Percentiles rank a stretch among this genome's conserved stretches.
phyloP scores from a whole-genome alignment of 2,888 invertebrate genomes.

The Lithophane ornitopus region DNA sequence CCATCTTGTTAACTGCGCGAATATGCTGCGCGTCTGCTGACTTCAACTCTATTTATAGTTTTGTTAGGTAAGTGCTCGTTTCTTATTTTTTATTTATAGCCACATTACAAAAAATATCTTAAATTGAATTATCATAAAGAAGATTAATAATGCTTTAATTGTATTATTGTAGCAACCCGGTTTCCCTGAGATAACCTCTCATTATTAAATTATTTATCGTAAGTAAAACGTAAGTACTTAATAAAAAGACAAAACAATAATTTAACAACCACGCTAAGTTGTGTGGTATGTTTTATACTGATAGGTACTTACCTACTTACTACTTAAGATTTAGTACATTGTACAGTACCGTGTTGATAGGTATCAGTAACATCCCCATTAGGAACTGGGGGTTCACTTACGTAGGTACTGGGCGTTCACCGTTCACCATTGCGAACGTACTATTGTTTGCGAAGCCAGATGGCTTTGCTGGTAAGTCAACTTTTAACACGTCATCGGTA shows the following conservation, averaged over 20 bases:
- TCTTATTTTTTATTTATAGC: background rate
- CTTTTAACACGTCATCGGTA: background rate
- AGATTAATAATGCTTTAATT: background rate
- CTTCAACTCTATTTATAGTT: constrained; percentile 42
- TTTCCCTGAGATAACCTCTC: constrained; percentile 2
- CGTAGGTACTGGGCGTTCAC: background rate
- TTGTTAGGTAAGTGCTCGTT: constrained; percentile 43
- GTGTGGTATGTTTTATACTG: background rate
- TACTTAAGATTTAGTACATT: background rate
- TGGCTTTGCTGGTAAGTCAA: background rate
- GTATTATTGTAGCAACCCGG: background rate
- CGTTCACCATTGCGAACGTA: background rate
- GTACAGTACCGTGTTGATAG: background rate
- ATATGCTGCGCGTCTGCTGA: constrained; percentile 35
- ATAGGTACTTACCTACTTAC: background rate
- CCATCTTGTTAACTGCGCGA: constrained; percentile 63
- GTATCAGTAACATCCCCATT: too few relatives aligned
- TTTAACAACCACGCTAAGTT: background rate
- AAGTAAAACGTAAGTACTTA: too few relatives aligned
- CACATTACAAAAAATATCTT: background rate
- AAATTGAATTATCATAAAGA: background rate
- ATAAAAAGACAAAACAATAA: background rate
- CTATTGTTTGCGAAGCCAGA: background rate
- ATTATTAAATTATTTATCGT: background rate
- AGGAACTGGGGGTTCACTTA: background rate